phyloP scores from a whole-genome alignment of 2,797 vertebrate species.

The Falco peregrinus region DNA sequence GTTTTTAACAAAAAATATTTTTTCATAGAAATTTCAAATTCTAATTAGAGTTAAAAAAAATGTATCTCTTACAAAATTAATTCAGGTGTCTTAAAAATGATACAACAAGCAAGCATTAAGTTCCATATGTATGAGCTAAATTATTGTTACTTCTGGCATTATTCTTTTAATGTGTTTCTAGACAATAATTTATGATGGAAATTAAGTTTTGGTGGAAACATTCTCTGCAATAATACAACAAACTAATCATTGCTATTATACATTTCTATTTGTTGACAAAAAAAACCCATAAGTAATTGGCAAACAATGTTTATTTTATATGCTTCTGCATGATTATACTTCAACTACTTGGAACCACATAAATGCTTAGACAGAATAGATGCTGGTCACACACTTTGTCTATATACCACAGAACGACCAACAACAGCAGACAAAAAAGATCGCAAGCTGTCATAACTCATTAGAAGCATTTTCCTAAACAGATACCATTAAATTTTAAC shows the following conservation, averaged over 20 bases:
- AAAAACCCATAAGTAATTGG: background rate
- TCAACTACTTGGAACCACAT: background rate
- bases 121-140: background rate
- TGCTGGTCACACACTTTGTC: background rate
- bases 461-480: background rate
- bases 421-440: background rate
- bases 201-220: slow-evolving; percentile 8
- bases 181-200: background rate
- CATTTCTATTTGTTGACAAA: background rate
- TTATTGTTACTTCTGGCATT: background rate
- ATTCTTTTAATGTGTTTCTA: background rate
- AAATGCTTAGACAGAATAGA: background rate
- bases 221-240: background rate
- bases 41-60: background rate
- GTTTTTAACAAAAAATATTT: background rate
- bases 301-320: background rate
- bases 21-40: background rate
- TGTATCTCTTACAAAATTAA: background rate
- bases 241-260: background rate
- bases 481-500: background rate
- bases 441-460: background rate
- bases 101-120: background rate
- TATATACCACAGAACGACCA: background rate
- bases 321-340: background rate
- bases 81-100: background rate